A percentile compares a stretch with the other conserved stretches of the same genome.
phyloP scores from a whole-genome alignment of 2,113 vertebrate species.

The Atherinomorus stipes region DNA sequence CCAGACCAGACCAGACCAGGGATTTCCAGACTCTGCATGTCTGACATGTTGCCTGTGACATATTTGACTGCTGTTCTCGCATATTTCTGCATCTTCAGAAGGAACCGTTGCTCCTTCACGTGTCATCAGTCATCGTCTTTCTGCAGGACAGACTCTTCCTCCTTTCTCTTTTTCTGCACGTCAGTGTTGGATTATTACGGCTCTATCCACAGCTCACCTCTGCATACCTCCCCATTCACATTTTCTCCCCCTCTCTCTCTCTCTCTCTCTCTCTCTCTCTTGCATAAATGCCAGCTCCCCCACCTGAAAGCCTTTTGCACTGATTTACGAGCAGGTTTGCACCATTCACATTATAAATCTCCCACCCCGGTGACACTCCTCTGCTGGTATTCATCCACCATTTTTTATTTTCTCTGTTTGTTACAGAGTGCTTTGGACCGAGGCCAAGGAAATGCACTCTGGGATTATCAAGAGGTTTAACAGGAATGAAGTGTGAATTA shows the following conservation, averaged over 20 bases:
- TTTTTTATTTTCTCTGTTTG: conserved; percentile 82
- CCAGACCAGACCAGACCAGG: no score
- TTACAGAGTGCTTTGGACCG: conserved; percentile 87
- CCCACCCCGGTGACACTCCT: conserved; percentile 85
- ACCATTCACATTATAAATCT: conserved; percentile 89
- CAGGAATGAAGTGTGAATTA: conserved; percentile 79
- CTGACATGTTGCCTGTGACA: no score
- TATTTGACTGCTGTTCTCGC: no score
- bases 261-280: conserved; percentile 1
- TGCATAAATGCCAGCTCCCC: conserved; percentile 81
- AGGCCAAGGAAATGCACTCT: conserved; percentile 88
- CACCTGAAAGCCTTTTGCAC: conserved; percentile 82
- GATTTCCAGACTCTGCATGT: no score
- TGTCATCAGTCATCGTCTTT: not conserved
- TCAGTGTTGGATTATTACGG: conserved; percentile 3
- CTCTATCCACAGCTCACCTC: conserved; percentile 19
- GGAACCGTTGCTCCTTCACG: no score
- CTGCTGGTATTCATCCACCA: conserved; percentile 91
- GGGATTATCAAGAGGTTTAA: conserved; percentile 82
- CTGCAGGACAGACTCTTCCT: not conserved
- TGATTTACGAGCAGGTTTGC: conserved; percentile 90
- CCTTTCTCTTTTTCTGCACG: no score
- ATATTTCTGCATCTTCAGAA: no score
- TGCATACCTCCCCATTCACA: conserved; percentile 36
- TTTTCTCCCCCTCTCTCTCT: conserved; percentile 13